Evolutionary conservation across 2,113 vertebrate species (phyloP).

Genomic region (Eulacestoma nigropectus): DNA sequence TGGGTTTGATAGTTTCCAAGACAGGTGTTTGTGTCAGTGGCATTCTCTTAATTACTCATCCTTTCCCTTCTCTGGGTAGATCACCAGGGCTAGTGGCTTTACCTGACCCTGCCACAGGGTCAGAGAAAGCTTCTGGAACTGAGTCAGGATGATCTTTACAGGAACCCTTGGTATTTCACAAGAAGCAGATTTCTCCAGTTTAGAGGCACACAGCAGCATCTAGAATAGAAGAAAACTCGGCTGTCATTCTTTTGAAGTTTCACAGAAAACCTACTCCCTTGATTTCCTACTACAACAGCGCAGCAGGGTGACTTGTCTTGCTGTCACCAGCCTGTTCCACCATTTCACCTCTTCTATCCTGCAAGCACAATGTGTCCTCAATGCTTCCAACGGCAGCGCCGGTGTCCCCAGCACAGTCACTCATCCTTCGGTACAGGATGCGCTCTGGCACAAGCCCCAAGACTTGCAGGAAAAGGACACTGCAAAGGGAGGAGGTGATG

Average conservation of each 20-base stretch:
- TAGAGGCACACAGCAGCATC: neutral
- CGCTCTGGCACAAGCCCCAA: neutral
- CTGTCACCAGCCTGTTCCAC: neutral
- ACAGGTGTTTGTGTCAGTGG: neutral
- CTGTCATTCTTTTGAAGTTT: neutral
- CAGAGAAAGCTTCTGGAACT: neutral
- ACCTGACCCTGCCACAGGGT: neutral
- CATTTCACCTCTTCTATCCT: neutral
- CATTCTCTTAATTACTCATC: neutral
- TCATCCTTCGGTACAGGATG: accelerated
- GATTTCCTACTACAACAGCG: neutral
- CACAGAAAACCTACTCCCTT: neutral
- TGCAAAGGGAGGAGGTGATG: neutral
- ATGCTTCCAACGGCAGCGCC: accelerated
- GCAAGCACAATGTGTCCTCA: neutral
- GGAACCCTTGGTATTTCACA: neutral
- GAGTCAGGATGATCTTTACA: neutral
- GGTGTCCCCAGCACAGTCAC: neutral
- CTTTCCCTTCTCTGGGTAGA: neutral
- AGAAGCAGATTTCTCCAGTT: neutral
- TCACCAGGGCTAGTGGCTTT: neutral
- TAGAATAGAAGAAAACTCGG: neutral
- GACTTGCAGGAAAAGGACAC: neutral
- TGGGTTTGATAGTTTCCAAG: neutral
- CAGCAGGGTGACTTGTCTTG: neutral